Evolutionary conservation across 2,797 vertebrate species (phyloP).

Genomic region (Heliangelus exortis): DNA sequence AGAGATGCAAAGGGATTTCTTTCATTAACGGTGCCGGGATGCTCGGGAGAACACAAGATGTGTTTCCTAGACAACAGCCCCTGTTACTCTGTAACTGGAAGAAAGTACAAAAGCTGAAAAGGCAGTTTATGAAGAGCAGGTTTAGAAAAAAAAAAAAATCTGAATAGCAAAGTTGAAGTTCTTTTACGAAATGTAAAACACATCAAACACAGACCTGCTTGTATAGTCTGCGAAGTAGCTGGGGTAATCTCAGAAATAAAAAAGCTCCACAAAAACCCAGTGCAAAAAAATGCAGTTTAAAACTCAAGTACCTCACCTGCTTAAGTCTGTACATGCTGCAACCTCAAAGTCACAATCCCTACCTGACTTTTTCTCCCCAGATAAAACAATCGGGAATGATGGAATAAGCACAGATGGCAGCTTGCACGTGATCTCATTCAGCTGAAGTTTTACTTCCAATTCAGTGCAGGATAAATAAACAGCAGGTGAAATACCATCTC

Average conservation of each 20-base stretch:
- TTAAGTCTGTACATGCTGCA: background rate
- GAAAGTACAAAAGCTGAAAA: constrained; percentile 17
- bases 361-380: background rate
- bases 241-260: background rate
- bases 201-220: background rate
- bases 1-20: constrained; percentile 60
- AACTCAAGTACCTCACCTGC: background rate
- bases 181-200: background rate
- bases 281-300: background rate
- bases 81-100: background rate
- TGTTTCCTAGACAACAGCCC: constrained; percentile 63
- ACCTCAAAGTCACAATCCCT: background rate
- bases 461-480: background rate
- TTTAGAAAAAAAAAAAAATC: background rate
- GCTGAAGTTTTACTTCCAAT: background rate
- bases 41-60: background rate
- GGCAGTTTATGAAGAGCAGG: background rate
- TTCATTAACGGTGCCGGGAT: background rate
- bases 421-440: background rate
- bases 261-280: rapidly evolving
- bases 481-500: background rate
- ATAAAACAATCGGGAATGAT: background rate
- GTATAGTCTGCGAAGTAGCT: background rate
- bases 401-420: background rate
- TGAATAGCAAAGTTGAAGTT: background rate